Evolutionary conservation across 2,888 invertebrate species (phyloP).

Genomic region (Nomada fucata): DNA sequence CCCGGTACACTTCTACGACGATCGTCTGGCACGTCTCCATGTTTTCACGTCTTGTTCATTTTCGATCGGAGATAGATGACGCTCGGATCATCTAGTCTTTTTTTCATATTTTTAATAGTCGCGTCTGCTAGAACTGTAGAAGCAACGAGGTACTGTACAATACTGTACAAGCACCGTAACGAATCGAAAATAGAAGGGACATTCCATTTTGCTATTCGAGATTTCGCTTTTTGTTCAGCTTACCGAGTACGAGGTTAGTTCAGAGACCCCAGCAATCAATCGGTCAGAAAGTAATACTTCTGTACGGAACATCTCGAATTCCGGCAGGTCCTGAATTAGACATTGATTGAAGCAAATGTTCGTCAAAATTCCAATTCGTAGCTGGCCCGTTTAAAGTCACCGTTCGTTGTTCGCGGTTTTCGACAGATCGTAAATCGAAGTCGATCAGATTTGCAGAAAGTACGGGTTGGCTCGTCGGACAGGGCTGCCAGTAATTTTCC

Average conservation of each 20-base stretch:
- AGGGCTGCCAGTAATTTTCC: conserved; percentile 56
- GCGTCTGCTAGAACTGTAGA: no score
- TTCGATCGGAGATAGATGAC: no score
- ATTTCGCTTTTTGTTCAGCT: no score
- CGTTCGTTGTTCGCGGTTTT: conserved; percentile 27
- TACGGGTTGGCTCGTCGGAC: conserved; percentile 36
- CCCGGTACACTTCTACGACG: conserved; percentile 11
- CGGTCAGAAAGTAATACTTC: background rate
- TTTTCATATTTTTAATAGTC: no score
- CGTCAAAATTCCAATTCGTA: conserved; percentile 30
- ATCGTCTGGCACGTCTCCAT: background rate
- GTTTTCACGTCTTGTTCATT: no score
- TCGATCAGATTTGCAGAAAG: conserved; percentile 51
- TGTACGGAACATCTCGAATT: background rate
- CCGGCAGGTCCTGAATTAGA: conserved; percentile 21
- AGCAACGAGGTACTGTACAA: no score
- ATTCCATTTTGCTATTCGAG: no score
- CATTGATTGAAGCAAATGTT: conserved; percentile 6
- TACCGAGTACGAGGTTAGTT: background rate
- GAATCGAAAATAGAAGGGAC: no score
- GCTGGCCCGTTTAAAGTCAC: background rate
- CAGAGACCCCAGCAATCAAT: conserved; percentile 21
- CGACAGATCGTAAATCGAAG: conserved; percentile 43
- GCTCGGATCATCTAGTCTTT: no score
- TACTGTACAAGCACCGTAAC: no score